A percentile compares a stretch with the other conserved stretches of the same genome.
Conservation (phyloP, 2,113 vertebrate species). For the Trematomus loennbergii region DNA sequence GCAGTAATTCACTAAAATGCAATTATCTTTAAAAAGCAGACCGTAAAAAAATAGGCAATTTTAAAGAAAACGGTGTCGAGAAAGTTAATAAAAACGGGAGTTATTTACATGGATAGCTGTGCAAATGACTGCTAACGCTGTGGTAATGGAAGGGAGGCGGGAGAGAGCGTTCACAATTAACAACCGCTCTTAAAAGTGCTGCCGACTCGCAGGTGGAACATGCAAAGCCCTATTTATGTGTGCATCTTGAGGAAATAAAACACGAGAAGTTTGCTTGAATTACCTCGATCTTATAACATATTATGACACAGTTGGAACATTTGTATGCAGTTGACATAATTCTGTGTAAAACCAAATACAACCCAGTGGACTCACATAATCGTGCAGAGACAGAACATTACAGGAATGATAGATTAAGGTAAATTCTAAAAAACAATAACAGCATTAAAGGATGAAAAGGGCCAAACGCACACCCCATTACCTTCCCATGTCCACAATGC, state of each 20-base stretch:
- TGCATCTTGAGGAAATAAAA: constrained; percentile 54
- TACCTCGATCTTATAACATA: constrained; percentile 32
- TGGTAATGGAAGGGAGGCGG: constrained; percentile 66
- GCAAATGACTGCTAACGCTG: constrained; percentile 71
- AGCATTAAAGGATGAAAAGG: constrained; percentile 37
- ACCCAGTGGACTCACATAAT: constrained; percentile 9
- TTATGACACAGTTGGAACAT: constrained; percentile 26
- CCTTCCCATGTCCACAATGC: constrained; percentile 20
- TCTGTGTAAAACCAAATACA: constrained; percentile 18
- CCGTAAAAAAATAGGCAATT: constrained; percentile 75
- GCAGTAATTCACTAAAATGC: constrained; percentile 75
- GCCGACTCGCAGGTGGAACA: constrained; percentile 69
- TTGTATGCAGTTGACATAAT: constrained; percentile 42
- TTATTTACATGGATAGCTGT: constrained; percentile 76
- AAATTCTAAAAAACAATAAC: constrained; percentile 26
- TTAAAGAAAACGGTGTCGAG: constrained; percentile 69
- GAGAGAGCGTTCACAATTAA: constrained; percentile 57
- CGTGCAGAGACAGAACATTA: constrained; percentile 4
- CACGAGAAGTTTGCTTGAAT: constrained; percentile 38
- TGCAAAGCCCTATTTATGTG: constrained; percentile 22
- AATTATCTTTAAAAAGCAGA: constrained; percentile 79
- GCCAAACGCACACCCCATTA: constrained; percentile 33
- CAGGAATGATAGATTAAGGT: constrained; percentile 25
- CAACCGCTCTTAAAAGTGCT: constrained; percentile 62
- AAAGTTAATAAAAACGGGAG: constrained; percentile 78